These are phyloP conservation scores for Macrosoma leucophasiata DNA, from an alignment of 2,888 invertebrate genomes.

Conservation along the genomic window DNA sequence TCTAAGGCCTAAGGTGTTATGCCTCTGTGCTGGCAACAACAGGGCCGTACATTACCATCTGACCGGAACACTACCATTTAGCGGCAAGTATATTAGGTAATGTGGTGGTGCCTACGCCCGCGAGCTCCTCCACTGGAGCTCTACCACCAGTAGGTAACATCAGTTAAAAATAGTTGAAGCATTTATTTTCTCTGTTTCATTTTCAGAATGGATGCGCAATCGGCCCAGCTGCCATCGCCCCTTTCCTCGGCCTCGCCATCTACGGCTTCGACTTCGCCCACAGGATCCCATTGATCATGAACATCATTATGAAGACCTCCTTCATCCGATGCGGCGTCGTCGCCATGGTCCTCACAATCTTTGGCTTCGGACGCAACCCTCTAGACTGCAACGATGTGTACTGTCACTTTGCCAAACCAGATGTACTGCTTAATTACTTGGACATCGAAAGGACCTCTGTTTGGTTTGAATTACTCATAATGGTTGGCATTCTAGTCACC, in stretches of 20 bases:
- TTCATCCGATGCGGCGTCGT: slow-evolving; percentile 80
- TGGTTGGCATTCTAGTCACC: slow-evolving; percentile 70
- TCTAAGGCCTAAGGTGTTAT: too few species aligned
- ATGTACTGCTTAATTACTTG: slow-evolving; percentile 75
- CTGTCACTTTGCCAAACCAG: slow-evolving; percentile 80
- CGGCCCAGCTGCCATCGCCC: slow-evolving; percentile 79
- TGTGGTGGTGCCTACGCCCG: too few species aligned
- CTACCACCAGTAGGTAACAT: too few species aligned
- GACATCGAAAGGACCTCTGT: slow-evolving; percentile 76
- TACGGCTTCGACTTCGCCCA: slow-evolving; percentile 83
- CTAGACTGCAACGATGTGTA: slow-evolving; percentile 77
- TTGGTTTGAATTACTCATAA: slow-evolving; percentile 70
- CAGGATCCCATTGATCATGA: slow-evolving; percentile 76
- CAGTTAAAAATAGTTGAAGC: too few species aligned
- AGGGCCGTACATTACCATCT: too few species aligned
- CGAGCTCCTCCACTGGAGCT: too few species aligned
- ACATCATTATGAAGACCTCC: slow-evolving; percentile 78
- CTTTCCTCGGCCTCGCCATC: slow-evolving; percentile 79
- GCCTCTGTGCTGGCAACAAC: too few species aligned
- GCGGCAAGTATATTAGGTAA: too few species aligned
- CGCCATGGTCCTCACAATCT: slow-evolving; percentile 77
- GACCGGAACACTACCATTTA: too few species aligned
- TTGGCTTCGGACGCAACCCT: slow-evolving; percentile 76
- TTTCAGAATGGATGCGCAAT: slow-evolving; percentile 81
- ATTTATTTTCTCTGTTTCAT: too few species aligned